A percentile compares a stretch with the other conserved stretches of the same genome.
These are phyloP conservation scores for Philaenus spumarius DNA, from an alignment of 1,140 invertebrate genomes.

Conservation along the genomic window DNA sequence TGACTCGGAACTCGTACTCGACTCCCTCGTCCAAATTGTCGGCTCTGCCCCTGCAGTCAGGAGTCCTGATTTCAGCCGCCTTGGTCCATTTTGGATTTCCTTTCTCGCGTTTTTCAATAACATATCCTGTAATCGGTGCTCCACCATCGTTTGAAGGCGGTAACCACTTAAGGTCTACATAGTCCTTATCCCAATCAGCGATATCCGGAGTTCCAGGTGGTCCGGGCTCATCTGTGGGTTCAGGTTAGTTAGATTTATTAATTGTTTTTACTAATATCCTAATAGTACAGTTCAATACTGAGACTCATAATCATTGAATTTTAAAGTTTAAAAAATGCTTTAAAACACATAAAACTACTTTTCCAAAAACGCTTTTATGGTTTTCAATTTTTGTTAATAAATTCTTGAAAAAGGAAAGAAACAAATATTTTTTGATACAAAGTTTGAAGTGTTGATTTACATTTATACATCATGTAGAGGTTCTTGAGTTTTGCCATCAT, in stretches of 20 bases:
- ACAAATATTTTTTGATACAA: no score
- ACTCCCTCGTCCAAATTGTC: constrained; percentile 76
- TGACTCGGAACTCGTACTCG: constrained; percentile 82
- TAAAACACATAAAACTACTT: no score
- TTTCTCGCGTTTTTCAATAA: constrained; percentile 91
- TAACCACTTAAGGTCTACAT: constrained; percentile 87
- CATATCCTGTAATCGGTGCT: constrained; percentile 86
- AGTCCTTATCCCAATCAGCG: constrained; percentile 92
- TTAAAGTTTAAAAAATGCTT: no score
- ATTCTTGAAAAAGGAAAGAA: no score
- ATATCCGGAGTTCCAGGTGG: constrained; percentile 82
- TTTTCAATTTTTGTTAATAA: no score
- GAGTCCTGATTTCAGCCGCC: constrained; percentile 66
- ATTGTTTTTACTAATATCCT: not conserved
- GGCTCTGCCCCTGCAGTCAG: constrained; percentile 71
- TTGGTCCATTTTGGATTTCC: constrained; percentile 81
- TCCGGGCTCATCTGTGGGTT: constrained; percentile 72
- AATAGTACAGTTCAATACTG: no score
- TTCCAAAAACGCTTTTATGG: no score
- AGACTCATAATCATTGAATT: no score
- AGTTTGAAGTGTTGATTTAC: no score
- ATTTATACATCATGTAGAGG: no score
- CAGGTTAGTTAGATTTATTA: not conserved
- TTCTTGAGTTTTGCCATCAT: no score
- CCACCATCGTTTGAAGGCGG: constrained; percentile 85